Evolutionary conservation across 2,797 vertebrate species (phyloP).

Genomic region (Sebastolobus altivelis): DNA sequence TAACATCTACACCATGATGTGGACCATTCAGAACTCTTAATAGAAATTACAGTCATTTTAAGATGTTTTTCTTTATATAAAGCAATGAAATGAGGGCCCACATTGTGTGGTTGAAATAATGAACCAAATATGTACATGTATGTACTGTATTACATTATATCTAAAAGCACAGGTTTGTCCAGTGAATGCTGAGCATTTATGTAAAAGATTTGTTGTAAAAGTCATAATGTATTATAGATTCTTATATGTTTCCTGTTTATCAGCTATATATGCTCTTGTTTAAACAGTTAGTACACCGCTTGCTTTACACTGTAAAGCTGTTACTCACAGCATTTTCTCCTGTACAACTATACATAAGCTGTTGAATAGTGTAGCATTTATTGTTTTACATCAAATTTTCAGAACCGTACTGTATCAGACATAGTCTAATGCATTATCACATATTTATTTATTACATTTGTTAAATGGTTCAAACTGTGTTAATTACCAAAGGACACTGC

Average conservation of each 20-base stretch:
- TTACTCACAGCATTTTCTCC: not conserved
- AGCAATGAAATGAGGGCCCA: not conserved
- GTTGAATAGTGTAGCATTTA: not conserved
- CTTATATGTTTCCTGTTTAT: not conserved
- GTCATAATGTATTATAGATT: not conserved
- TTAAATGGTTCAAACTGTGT: not conserved
- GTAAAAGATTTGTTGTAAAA: constrained; percentile 9
- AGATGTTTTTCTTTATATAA: not conserved
- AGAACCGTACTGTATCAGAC: not conserved
- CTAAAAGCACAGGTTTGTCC: not conserved
- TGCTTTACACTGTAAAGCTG: not conserved
- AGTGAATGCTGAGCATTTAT: not conserved
- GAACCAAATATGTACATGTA: not conserved
- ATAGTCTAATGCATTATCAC: not conserved
- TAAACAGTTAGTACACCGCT: not conserved
- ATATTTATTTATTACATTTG: not conserved
- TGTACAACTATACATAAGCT: not conserved
- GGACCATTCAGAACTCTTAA: not conserved
- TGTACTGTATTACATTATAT: not conserved
- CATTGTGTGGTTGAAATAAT: not conserved
- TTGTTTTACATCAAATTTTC: not conserved
- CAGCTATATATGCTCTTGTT: not conserved
- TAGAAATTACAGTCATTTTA: not conserved
- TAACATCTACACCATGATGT: not conserved
- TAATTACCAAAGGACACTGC: not conserved